Base-by-base conservation (phyloP, 2,113 vertebrate species). In the Otolemur garnettii region DNA sequence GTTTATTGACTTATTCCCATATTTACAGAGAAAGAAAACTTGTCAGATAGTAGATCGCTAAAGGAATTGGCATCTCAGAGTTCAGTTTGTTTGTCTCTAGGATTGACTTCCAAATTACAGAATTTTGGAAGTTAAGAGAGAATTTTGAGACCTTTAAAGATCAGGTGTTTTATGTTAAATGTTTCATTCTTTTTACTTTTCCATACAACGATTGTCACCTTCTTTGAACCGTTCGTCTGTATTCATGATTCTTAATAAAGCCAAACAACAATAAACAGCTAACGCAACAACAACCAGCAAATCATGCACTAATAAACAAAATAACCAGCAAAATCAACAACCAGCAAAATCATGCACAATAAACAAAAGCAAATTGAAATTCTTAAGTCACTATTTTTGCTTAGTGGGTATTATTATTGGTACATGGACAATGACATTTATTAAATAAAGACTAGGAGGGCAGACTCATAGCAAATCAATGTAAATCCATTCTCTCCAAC, bases 21-120 rank as follows among this genome's bases (percentile, higher is more conserved):
- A 85, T 81, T 91, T 95, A 88, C 55, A 90, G 59, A 94, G 62
- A 91, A 92, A 66, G 24, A 77, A 93, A 75, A 33, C 2, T 33
- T 59, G 19, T 79, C 30, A 78, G 50, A 11, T 68, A 30, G 89
- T 33, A 57, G 42, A 85, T 69, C 4, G 38, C n/a, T 53, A 9
- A 57, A 59, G 5, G 8, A 84, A 9, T 10, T 45, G 2, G 4
- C 7, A 4, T 57, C 80, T 45, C 64, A 64, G 30, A 60, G 24
- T 45, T 93, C 26, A 22, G 75, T 87, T 62, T 87, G 19, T 50
- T 77, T 33, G 19, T 59, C 21, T 88, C 19, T 85, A 57, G 89
- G 68, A 95, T 62, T 86, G 62, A 28, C 11, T 77, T 33, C 82
- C 72, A 45, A 66, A 90, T 82, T 91, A 57, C 30, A 79, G 18